Evolutionary conservation across 2,113 vertebrate species (phyloP), one percentile per base, ranked within the genome.

Genomic region (Gasterosteus aculeatus): DNA sequence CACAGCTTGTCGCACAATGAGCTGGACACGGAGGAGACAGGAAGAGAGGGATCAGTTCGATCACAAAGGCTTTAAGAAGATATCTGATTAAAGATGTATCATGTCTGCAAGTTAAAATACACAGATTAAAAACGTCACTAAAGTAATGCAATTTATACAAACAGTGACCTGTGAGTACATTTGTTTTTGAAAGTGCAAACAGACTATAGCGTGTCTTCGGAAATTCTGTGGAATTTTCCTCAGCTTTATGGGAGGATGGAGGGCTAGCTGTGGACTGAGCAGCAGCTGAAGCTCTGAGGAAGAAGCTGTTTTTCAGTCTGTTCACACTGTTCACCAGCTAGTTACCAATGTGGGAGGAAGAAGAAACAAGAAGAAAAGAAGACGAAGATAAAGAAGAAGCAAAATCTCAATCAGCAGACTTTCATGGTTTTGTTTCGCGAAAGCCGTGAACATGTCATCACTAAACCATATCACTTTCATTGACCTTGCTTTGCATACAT

Each of bases 1-100:
- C 95, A 68, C 98, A 99, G 95, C 96, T 97, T 91, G 97, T 96
- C 90, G 94, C 88, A 88, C 98, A 99, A 84, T 96, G 95, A 88
- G 98, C 98, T 99, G 94, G 80, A 93, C 38, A 35, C 22, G 53
- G 57, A 64, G 51, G 56, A 82, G 85, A 84, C 87, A 88, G 39
- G 26, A 88, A 81, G 80, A 83, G 66, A 87, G 82, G 3, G 38
- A 77, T 72, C 69, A 77, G 58, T 38, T 41, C 35, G 47, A 5
- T 59, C 31, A 72, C n/a, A 44, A 2, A 66, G 5, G 57, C 42
- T 10, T 62, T 18, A 7, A 22, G 70, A 49, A n/a, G 1, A 58
- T 9, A 38, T 70, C 53, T 46, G 54, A 29, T 38, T n/a, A 10
- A 53, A 4, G 12, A 42, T 11, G 42, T 8, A 22, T 35, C 49